Base-by-base conservation (phyloP, 2,113 vertebrate genomes). In the Labeo rohita region DNA sequence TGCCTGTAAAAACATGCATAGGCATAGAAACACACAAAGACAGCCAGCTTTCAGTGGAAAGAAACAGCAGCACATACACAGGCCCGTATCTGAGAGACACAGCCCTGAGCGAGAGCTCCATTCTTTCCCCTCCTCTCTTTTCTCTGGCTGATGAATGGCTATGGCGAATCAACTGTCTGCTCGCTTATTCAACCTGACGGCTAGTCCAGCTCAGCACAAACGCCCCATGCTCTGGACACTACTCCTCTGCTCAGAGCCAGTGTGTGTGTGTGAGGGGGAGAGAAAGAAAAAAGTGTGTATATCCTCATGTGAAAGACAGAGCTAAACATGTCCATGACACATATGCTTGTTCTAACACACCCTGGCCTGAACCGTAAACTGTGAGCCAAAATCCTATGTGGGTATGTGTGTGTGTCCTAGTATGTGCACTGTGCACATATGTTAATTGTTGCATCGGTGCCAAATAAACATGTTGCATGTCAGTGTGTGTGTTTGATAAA, bases 131-230 rank as follows among this genome's bases (percentile, higher is more conserved):
- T 59, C 76, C 90, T 90, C 90, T 90, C 92, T 91, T 95, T 94
- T 95, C 94, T 95, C 93, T 94, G 92, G 93, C 94, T 92, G 91
- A 94, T 95, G 94, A 95, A 95, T 95, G 93, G 93, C 93, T 93
- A 92, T 93, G 93, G 93, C 92, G 94, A 94, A 92, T 95, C 95
- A 95, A 94, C 94, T 95, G 94, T 95, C 92, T 93, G 91, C 89
- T 80, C 93, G 92, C 92, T 94, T 93, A 95, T 95, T 94, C 93
- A 93, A 93, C 92, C 94, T 95, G 95, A 94, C 93, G 88, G 93
- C 93, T 93, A 89, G 89, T 94, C 95, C 92, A 95, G 93, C 95
- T 95, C 94, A 95, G 95, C 95, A 95, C 93, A 94, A 95, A 95
- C 93, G 91, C 93, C 93, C 95, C 93, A 93, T 92, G 93, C 94